Evolutionary conservation across 2,113 vertebrate genomes (phyloP).

Genomic region (Gallinago paraguaiae): DNA sequence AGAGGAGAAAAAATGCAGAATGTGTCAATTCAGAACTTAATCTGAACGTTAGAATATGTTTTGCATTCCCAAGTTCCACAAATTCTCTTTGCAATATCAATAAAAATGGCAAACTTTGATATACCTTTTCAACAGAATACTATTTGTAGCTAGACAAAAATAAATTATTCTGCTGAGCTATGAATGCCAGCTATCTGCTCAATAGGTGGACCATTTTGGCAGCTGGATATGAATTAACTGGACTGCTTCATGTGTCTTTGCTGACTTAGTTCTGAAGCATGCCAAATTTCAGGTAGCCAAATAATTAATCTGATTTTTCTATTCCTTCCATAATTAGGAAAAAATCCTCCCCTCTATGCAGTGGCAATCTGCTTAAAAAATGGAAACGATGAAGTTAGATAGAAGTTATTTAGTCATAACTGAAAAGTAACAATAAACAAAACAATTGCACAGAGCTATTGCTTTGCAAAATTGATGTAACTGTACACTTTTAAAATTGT

Average conservation of each 20-base stretch:
- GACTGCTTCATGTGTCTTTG: not conserved
- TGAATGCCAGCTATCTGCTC: not conserved
- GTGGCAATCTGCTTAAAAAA: not conserved
- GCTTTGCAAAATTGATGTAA: conserved; percentile 41
- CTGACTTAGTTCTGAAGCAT: not conserved
- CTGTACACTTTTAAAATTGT: conserved; percentile 31
- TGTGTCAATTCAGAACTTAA: not conserved
- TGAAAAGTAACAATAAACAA: conserved; percentile 18
- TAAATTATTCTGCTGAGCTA: not conserved
- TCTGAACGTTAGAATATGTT: not conserved
- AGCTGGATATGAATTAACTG: not conserved
- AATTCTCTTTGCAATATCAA: not conserved
- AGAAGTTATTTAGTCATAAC: not conserved
- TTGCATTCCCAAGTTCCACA: not conserved
- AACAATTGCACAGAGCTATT: not conserved
- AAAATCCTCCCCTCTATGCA: not conserved
- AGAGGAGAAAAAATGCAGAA: not conserved
- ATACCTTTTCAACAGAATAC: not conserved
- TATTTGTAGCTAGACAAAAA: conserved; percentile 36
- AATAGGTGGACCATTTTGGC: not conserved
- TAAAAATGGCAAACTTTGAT: not conserved
- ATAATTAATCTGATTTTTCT: not conserved
- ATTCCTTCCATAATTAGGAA: not conserved
- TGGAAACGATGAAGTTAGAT: not conserved
- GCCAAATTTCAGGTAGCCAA: not conserved